Evolutionary conservation across 1,140 invertebrate genomes (phyloP).

Genomic region (Drosophila ananassae): DNA sequence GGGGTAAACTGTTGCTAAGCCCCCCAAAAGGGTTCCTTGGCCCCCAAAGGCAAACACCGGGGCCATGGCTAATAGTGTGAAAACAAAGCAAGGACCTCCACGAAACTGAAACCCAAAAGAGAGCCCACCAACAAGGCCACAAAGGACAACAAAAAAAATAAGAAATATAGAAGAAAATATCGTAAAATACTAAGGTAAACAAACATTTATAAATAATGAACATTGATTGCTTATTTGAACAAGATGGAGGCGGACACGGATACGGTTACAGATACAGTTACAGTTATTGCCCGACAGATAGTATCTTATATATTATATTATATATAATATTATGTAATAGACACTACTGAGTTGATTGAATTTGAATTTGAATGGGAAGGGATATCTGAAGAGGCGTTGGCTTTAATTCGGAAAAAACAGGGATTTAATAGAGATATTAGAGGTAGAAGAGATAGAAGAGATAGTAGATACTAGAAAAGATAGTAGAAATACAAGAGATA

Average conservation of each 20-base stretch:
- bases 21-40: conserved; percentile 27
- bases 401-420: no score
- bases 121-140: not conserved
- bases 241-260: conserved; percentile 53
- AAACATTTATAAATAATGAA: conserved; percentile 79
- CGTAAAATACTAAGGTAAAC: conserved; percentile 68
- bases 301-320: no score
- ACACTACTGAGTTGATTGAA: no score
- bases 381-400: no score
- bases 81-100: conserved; percentile 38
- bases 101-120: conserved; percentile 1
- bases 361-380: no score
- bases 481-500: no score
- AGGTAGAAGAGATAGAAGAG: no score
- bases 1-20: conserved; percentile 39
- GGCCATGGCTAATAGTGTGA: conserved; percentile 66
- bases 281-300: no score
- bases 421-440: no score
- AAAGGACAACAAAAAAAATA: conserved; percentile 2
- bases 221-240: conserved; percentile 78
- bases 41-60: conserved; percentile 54
- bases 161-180: conserved; percentile 30
- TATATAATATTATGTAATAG: no score
- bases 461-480: no score
- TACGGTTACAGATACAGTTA: conserved; percentile 14